A percentile compares a stretch with the other conserved stretches of the same genome.
Conservation (phyloP, 2,113 vertebrate genomes). For the Tautogolabrus adspersus region DNA sequence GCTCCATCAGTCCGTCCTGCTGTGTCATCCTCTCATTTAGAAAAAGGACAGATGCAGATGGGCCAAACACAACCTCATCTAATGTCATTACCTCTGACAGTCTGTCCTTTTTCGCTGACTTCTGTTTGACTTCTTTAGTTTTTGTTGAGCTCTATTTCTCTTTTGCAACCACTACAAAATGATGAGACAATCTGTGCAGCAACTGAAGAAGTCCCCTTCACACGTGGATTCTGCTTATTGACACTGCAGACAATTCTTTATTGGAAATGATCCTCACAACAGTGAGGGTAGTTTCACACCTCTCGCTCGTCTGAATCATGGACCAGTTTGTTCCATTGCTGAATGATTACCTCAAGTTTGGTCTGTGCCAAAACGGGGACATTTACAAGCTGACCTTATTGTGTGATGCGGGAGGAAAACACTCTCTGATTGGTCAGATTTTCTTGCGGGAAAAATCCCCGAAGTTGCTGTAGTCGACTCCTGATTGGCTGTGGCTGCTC, state of each 20-base stretch:
- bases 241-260: background rate
- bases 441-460: no score
- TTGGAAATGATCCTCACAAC: no score
- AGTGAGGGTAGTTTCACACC: no score
- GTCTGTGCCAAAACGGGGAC: no score
- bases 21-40: constrained; percentile 20
- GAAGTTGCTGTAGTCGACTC: no score
- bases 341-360: no score
- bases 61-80: background rate
- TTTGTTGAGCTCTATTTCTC: background rate
- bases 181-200: background rate
- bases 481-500: no score
- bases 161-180: background rate
- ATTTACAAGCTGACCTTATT: no score
- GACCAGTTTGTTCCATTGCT: no score
- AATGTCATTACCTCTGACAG: background rate
- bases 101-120: background rate
- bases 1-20: constrained; percentile 22
- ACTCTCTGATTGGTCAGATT: no score
- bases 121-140: background rate
- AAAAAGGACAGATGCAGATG: constrained; percentile 14
- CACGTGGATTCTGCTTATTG: background rate
- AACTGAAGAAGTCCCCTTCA: background rate
- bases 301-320: no score
- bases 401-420: no score